Conservation (phyloP, 1,140 invertebrate genomes). For the Brachionus sp. region DNA sequence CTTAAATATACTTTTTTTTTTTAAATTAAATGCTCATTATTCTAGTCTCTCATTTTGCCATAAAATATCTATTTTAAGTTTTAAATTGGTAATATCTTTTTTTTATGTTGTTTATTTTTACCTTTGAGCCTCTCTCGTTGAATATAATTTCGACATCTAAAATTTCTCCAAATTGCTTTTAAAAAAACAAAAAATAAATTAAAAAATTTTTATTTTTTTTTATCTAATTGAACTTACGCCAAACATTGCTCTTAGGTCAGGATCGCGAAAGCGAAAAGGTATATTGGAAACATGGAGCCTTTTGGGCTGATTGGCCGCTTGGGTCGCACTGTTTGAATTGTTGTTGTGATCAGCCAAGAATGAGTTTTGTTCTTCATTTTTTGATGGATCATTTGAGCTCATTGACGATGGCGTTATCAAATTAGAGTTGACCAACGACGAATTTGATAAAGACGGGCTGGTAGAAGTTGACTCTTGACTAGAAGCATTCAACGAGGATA, state of each 20-base stretch:
- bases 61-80: neutral
- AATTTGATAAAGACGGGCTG: slow-evolving; percentile 7
- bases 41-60: slow-evolving; percentile 18
- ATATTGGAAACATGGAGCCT: slow-evolving; percentile 83
- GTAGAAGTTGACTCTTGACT: slow-evolving; percentile 12
- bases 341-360: neutral
- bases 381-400: neutral
- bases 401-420: slow-evolving; percentile 15
- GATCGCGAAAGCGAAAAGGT: slow-evolving; percentile 95
- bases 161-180: slow-evolving; percentile 91
- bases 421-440: neutral
- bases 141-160: slow-evolving; percentile 99
- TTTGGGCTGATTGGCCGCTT: slow-evolving; percentile 53
- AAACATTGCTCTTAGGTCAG: slow-evolving; percentile 92
- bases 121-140: slow-evolving; percentile 98
- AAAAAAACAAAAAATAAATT: slow-evolving; percentile 62
- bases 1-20: neutral
- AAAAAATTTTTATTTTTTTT: neutral
- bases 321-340: neutral
- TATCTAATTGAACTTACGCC: slow-evolving; percentile 69
- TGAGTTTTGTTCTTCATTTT: neutral
- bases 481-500: neutral
- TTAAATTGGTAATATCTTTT: neutral
- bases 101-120: slow-evolving; percentile 63
- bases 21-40: neutral